Evolutionary conservation across 2,113 vertebrate species (phyloP), one percentile per base, ranked within the genome.

Genomic region (Leptocoma aspasia): DNA sequence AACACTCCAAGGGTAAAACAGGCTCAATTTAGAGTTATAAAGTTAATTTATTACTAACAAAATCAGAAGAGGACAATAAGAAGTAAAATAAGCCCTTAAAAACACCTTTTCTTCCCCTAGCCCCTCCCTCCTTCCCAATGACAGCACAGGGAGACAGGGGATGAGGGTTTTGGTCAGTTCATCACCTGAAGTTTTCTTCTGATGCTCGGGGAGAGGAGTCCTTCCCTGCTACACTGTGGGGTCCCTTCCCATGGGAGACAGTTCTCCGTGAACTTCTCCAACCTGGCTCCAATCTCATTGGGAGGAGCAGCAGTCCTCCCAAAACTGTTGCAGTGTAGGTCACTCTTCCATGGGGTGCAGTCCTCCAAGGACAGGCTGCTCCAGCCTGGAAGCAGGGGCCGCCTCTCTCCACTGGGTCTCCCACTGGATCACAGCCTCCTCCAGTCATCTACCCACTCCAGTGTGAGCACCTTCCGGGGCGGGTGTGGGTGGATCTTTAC

Each of bases 391-490:
- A 42, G 65, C 65, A 42, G 10, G 23, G 50, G 7, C 7, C 13
- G 8, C 1, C 5, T 70, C 20, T 42, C 20, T 82, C 45, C 10
- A 71, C 26, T 0, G 0, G 6, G 8, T 47, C n/a, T 68, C 7
- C 42, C 53, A 49, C 35, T 70, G 30, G 28, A 41, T n/a, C 44
- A 28, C 53, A 59, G n/a, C 17, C 41, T 56, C 41, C 31, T 80
- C 15, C 50, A 65, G 60, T 6, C 39, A 80, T 65, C 26, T 5
- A 37, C 31, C 20, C 0, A 2, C 61, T 45, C 33, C 1, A 1
- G 41, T 1, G 1, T 45, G 41, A 4, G 33, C 50, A 45, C 7
- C 16, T 66, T 4, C 22, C 13, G 9, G 3, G 22, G 27, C 22
- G n/a, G n/a, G n/a, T 37, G 33, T 4, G 2, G 10, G 41, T 45